Base-by-base conservation (phyloP, 2,888 invertebrate genomes). In the Sabatieria punctata region DNA sequence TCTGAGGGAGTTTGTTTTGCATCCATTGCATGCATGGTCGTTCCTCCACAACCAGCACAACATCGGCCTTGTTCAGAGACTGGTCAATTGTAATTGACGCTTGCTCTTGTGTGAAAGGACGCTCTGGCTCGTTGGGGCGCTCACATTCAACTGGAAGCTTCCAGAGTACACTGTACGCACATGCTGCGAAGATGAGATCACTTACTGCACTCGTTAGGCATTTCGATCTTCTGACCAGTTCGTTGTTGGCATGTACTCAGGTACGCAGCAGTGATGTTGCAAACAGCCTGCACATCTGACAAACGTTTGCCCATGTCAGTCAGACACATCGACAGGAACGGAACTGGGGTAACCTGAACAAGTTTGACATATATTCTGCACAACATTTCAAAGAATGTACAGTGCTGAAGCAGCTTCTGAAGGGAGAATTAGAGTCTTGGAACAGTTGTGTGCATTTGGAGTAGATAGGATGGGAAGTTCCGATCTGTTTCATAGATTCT, bases 11-110 rank as follows among this genome's bases (percentile, higher is more conserved):
- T 19, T 45, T 25, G 3, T 45, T 3, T 38, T 24, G 39, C 3
- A 23, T 24, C 26, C 23, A n/a, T 6, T 37, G 22, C 19, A 40
- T 18, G 65, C 89, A 89, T 4, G 73, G 70, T 55, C 81, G 80
- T 1, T 85, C 84, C 61, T 88, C 85, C 11, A 86, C 75, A 1
- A 80, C 73, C 46, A 88, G 72, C 0, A 88, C 71, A 47, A 88
- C 72, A 60, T 88, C 88, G 1, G 83, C 85, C 52, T 82, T 75
- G 51, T 79, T 79, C 51, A 73, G 74, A n/a, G n/a, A n/a, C n/a
- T n/a, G n/a, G n/a, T n/a, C n/a, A n/a, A n/a, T n/a, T n/a, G n/a
- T n/a, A n/a, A n/a, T n/a, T n/a, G n/a, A n/a, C n/a, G n/a, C n/a
- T n/a, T n/a, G n/a, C n/a, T n/a, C n/a, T n/a, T n/a, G n/a, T n/a